Conservation (phyloP, 2,113 vertebrate genomes). For the Alligator sinensis region DNA sequence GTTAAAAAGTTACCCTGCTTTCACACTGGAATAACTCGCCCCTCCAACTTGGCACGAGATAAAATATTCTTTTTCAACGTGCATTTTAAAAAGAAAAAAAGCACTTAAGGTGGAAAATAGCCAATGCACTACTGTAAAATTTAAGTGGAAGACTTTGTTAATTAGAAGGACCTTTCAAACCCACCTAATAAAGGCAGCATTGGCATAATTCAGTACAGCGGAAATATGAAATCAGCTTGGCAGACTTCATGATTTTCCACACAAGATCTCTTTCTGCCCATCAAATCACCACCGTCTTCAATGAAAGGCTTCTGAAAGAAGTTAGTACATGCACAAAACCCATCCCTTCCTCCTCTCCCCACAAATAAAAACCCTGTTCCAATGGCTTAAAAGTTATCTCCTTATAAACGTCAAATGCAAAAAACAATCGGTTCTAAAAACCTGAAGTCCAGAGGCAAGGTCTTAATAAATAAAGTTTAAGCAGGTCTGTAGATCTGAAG, state of each 20-base stretch:
- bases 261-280: background rate
- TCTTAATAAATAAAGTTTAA: rapidly evolving
- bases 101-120: background rate
- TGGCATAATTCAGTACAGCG: background rate
- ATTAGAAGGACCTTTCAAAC: background rate
- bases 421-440: background rate
- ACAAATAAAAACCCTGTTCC: background rate
- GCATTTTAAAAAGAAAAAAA: background rate
- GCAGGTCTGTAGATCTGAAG: background rate
- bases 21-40: background rate
- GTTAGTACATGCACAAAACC: background rate
- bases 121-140: background rate
- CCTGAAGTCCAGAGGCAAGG: rapidly evolving
- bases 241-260: background rate
- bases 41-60: background rate
- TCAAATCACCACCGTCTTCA: background rate
- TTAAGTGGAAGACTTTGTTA: background rate
- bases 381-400: background rate
- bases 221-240: background rate
- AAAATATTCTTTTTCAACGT: background rate
- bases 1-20: background rate
- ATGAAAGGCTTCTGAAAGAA: background rate
- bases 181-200: background rate
- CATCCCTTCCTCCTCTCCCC: background rate
- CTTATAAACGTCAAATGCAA: background rate